Evolutionary conservation across 2,797 vertebrate genomes (phyloP), one percentile per base, ranked within the genome.

Genomic region (Phrynocephalus vlangalii): DNA sequence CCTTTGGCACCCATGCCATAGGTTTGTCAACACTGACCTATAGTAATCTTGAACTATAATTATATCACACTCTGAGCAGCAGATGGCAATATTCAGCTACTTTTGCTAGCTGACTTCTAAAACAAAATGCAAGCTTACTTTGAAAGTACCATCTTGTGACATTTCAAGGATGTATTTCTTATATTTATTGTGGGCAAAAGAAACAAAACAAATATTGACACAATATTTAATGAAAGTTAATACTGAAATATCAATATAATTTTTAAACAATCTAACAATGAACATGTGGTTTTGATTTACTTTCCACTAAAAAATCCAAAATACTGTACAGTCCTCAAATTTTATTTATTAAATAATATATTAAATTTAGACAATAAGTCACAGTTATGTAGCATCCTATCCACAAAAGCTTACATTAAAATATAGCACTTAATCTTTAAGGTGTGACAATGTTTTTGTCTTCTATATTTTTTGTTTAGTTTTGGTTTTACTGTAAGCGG

Each of bases 41-140:
- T 44, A 44, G 38, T 44, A 44, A 44, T 44, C 38, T 44, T 44
- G 33, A 33, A 33, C 9, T 24, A 2, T 79, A 9, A 38, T 33
- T 87, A 81, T 81, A 0, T 70, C 76, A n/a, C 0, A 0, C 83
- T 71, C 16, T 71, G 73, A 90, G 87, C 95, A 60, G 9, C 67
- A 93, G 94, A 87, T 90, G 95, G 93, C 88, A 1, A 77, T 87
- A 87, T 87, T 67, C 87, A 33, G 84, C 88, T 70, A 86, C 71
- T 87, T 94, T 95, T 77, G 71, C 30, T 44, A 4, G 38, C 38
- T 44, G 3, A 44, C 38, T 44, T 44, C 38, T 44, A 44, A 44
- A 44, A 44, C 38, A 44, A 44, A 44, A 26, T 77, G 22, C 3
- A 0, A 79, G 13, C 71, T 85, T 88, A 68, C 22, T 1, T 2